Percentiles rank a stretch among this genome's conserved stretches.
Conservation (phyloP, 2,888 invertebrate genomes). For the Muscina levida region DNA sequence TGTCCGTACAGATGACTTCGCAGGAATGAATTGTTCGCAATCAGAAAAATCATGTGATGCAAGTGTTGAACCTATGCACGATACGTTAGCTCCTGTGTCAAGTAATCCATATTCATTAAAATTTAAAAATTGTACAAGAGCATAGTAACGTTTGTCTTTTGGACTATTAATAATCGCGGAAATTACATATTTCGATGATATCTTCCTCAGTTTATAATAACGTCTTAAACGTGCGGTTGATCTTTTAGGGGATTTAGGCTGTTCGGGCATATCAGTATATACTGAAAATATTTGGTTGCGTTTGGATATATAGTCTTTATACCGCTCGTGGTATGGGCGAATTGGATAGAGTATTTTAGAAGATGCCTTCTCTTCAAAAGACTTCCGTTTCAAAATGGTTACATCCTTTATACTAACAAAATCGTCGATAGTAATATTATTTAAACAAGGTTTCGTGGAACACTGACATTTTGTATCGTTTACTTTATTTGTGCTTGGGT, state of each 20-base stretch:
- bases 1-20: neutral
- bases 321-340: neutral
- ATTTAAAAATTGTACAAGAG: neutral
- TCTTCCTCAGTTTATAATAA: neutral
- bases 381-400: neutral
- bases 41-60: neutral
- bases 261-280: neutral
- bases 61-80: conserved; percentile 26
- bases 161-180: neutral
- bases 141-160: neutral
- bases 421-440: neutral
- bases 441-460: neutral
- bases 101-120: neutral
- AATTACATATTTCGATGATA: neutral
- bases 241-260: neutral
- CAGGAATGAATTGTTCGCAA: neutral
- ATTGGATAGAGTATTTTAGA: conserved; percentile 5
- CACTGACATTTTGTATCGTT: neutral
- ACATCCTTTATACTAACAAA: neutral
- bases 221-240: neutral
- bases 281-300: conserved; percentile 2
- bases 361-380: too few relatives aligned
- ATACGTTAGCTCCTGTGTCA: conserved; percentile 14
- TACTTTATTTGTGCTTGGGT: neutral
- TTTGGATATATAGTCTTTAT: neutral